A percentile compares a stretch with the other conserved stretches of the same genome.
phyloP scores from a whole-genome alignment of 2,888 invertebrate species.

The Agelastica alni region DNA sequence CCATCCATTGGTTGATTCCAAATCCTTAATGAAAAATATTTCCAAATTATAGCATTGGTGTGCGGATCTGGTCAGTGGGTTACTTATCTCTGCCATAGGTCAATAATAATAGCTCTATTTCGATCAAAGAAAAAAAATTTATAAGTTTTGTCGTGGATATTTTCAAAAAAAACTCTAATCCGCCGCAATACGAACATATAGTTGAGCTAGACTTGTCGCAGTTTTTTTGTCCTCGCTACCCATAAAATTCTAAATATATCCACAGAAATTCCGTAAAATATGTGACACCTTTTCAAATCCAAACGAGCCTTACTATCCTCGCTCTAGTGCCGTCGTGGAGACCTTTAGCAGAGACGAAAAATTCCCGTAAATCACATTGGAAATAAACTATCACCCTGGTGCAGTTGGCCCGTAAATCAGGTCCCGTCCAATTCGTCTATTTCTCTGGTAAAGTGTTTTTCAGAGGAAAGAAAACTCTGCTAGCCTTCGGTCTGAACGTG shows the following conservation, averaged over 20 bases:
- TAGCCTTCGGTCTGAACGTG: background rate
- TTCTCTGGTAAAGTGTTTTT: conserved; percentile 20
- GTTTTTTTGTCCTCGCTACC: background rate
- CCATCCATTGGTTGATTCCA: no score
- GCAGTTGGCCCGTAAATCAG: conserved; percentile 19
- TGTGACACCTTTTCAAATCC: conserved; percentile 13
- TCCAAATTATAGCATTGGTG: no score
- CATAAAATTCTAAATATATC: background rate
- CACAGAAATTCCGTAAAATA: conserved; percentile 6
- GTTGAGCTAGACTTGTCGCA: background rate
- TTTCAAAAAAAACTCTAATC: no score
- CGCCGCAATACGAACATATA: background rate
- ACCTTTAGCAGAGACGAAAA: conserved; percentile 9
- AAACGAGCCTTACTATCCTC: conserved; percentile 7
- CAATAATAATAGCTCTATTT: no score
- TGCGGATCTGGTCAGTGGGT: no score
- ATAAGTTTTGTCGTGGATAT: no score
- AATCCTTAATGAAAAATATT: no score
- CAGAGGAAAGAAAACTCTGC: conserved; percentile 9
- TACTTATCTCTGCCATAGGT: no score
- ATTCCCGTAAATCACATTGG: conserved; percentile 17
- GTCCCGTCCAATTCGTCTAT: conserved; percentile 21
- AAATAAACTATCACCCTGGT: conserved; percentile 19
- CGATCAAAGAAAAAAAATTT: no score
- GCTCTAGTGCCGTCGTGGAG: background rate